Base-by-base conservation (phyloP, 2,888 invertebrate species). In the Nebria brevicollis region DNA sequence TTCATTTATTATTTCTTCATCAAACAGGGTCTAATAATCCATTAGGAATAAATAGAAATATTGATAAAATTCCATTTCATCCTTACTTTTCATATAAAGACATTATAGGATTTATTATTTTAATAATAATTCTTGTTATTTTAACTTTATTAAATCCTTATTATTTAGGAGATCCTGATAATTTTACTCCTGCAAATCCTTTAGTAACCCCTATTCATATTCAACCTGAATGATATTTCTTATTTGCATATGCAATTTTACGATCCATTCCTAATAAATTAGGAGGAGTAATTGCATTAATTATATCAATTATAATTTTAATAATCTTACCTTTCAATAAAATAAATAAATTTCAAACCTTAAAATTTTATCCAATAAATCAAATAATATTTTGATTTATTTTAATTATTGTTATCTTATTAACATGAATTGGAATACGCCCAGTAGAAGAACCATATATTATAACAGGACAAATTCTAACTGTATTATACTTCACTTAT, bases 191-290 rank as follows among this genome's bases (percentile, higher is more conserved):
- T 0, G 94, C 94, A 4, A 94, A 94, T 84, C 91, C 93, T 0
- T 85, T 94, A 90, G 90, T 93, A 15, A 94, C 94, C 0, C 94
- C 95, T 0, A 87, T 91, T 10, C 94, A 94, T 87, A 95, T 95
- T 90, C 94, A 95, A 91, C 95, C 94, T 72, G 94, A 95, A 91
- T 95, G 94, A 92, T 95, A 95, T 87, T 95, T 94, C 86, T 88
- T 95, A 90, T 94, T 94, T 90, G 94, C 94, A n/a, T 94, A 95
- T 87, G 93, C 93, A 34, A 72, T 92, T 77, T 72, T 93, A 90
- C 95, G 95, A 41, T 94, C 94, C 66, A 94, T 95, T 82, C 95
- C 95, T 6, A 95, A 94, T 90, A 95, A 95, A 91, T 87, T 95
- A 89, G 94, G 94, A 77, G 95, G 95, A 83, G 94, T 95, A 73